Percentiles rank a stretch among this genome's conserved stretches.
Evolutionary conservation across 2,888 invertebrate species (phyloP).

Genomic region (Cantharis nigra): DNA sequence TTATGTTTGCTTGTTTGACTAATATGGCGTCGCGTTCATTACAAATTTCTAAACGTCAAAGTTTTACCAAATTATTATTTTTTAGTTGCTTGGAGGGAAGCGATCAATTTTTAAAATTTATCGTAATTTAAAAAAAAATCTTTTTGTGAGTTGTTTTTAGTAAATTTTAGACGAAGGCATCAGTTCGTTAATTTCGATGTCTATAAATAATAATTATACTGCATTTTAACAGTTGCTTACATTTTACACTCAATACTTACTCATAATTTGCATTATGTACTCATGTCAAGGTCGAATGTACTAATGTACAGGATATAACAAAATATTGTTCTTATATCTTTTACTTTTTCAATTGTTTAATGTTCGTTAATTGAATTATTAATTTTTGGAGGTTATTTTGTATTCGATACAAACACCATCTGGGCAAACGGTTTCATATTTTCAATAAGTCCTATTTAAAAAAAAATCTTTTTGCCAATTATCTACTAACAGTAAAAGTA

Average conservation of each 20-base stretch:
- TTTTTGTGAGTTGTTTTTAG: neutral
- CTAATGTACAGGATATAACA: neutral
- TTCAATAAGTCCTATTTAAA: neutral
- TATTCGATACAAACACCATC: neutral
- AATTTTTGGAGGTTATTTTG: neutral
- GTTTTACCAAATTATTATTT: constrained; percentile 6
- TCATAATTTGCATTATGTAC: neutral
- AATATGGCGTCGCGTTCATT: constrained; percentile 45
- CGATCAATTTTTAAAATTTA: neutral
- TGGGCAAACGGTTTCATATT: neutral
- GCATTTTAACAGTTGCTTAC: neutral
- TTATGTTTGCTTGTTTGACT: constrained; percentile 8
- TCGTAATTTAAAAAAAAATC: neutral
- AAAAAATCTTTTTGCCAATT: neutral
- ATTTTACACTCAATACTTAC: neutral
- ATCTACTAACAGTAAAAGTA: too few relatives aligned
- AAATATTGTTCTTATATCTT: neutral
- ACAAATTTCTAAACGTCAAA: constrained; percentile 15
- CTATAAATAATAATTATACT: neutral
- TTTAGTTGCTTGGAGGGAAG: constrained; percentile 4
- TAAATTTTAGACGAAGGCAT: neutral
- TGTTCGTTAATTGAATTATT: neutral
- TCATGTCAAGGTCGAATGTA: neutral
- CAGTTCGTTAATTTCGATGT: neutral
- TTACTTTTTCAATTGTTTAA: neutral